phyloP scores from a whole-genome alignment of 2,113 vertebrate species.

The Archilochus colubris region DNA sequence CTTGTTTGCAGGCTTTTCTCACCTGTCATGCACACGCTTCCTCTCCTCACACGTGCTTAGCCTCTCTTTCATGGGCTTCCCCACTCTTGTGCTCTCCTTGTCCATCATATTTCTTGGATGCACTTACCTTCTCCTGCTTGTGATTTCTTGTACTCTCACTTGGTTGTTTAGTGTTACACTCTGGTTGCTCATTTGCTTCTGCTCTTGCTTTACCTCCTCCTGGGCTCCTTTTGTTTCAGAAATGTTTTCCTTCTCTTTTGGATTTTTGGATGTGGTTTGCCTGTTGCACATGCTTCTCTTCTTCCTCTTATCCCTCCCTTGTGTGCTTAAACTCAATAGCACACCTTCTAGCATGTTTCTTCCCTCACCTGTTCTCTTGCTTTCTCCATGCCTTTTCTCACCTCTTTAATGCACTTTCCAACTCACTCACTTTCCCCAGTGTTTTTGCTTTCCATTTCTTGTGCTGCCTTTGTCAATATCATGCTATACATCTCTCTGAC shows the following conservation, averaged over 20 bases:
- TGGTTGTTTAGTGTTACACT: neutral
- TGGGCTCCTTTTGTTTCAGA: neutral
- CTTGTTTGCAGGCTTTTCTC: neutral
- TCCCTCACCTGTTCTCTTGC: neutral
- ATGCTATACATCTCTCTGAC: neutral
- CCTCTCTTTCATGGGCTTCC: neutral
- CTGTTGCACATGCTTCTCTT: neutral
- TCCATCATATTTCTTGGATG: rapidly evolving
- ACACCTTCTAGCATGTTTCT: neutral
- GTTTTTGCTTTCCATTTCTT: neutral
- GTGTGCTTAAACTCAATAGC: rapidly evolving
- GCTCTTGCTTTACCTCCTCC: neutral
- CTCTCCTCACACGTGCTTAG: neutral
- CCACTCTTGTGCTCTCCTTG: rapidly evolving
- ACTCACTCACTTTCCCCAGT: neutral
- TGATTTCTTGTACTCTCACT: neutral
- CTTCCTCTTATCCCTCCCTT: neutral
- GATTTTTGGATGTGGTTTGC: neutral
- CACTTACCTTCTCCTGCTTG: neutral
- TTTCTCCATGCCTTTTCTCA: neutral
- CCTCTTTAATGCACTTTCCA: neutral
- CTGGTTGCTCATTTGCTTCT: neutral
- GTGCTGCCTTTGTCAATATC: neutral
- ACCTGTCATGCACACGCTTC: rapidly evolving
- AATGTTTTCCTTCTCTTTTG: neutral